These are phyloP conservation scores for Ctenosaura bakeri DNA, from an alignment of 2,797 vertebrate species.

Conservation along the genomic window DNA sequence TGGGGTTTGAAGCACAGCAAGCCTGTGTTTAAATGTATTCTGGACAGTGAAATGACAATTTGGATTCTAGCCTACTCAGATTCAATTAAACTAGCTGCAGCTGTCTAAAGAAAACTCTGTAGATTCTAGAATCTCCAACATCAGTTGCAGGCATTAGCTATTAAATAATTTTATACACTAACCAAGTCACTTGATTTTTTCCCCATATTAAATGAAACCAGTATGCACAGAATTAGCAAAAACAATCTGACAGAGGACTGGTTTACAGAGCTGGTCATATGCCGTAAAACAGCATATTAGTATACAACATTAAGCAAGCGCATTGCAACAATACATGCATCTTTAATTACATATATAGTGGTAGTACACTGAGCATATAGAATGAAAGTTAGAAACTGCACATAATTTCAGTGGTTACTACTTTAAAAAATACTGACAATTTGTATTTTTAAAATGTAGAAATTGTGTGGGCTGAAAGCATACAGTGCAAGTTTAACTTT, in stretches of 20 bases:
- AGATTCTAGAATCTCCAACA: background rate
- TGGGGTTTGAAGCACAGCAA: background rate
- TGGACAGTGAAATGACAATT: background rate
- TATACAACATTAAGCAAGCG: slow-evolving; percentile 58
- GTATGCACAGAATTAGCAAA: background rate
- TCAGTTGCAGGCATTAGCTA: background rate
- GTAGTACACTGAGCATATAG: slow-evolving; percentile 15
- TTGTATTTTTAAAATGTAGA: slow-evolving; percentile 4
- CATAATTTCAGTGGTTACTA: slow-evolving; percentile 41
- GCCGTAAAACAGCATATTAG: slow-evolving; percentile 25
- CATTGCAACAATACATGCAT: slow-evolving; percentile 48
- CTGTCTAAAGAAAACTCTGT: background rate
- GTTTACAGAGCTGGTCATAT: slow-evolving; percentile 46
- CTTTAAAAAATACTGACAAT: slow-evolving; percentile 51
- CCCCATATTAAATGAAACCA: slow-evolving; percentile 16
- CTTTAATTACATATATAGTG: slow-evolving; percentile 29
- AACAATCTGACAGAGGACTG: slow-evolving; percentile 71
- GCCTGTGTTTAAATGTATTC: background rate
- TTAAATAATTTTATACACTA: background rate
- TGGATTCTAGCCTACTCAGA: background rate
- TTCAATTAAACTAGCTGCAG: background rate
- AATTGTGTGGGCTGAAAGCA: slow-evolving; percentile 55
- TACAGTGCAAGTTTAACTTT: background rate
- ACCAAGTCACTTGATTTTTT: background rate
- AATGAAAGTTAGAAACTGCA: slow-evolving; percentile 29